Evolutionary conservation across 1,140 invertebrate genomes (phyloP).

Genomic region (Penaeus chinensis): DNA sequence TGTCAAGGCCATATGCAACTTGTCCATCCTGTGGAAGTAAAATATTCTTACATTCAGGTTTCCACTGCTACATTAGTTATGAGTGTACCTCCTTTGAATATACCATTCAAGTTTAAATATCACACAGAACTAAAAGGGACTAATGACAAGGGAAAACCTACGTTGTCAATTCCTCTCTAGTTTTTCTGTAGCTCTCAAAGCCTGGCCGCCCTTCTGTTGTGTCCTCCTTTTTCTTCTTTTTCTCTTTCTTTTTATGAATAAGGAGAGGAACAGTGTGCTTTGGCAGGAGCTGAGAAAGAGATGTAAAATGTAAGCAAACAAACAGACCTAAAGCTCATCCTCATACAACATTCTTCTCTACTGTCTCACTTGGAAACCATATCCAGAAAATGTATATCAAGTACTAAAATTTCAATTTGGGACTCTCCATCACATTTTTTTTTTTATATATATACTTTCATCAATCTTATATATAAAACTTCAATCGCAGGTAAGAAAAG

Average conservation of each 20-base stretch:
- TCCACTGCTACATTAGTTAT: background rate
- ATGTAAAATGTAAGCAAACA: background rate
- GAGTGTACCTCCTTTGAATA: too few species aligned
- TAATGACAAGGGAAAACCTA: slow-evolving; percentile 9
- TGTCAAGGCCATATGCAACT: slow-evolving; percentile 97
- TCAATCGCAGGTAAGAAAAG: too few species aligned
- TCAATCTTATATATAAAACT: too few species aligned
- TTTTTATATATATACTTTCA: too few species aligned
- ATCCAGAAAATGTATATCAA: too few species aligned
- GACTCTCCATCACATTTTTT: too few species aligned
- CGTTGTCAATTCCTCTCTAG: slow-evolving; percentile 94
- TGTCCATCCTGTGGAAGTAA: slow-evolving; percentile 82
- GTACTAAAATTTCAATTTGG: too few species aligned
- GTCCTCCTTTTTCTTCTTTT: slow-evolving; percentile 86
- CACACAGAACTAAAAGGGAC: background rate
- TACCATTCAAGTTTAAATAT: too few species aligned
- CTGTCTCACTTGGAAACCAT: too few species aligned
- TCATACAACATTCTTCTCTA: too few species aligned
- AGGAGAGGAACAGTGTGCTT: slow-evolving; percentile 94
- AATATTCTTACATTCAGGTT: slow-evolving; percentile 66
- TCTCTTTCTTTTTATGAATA: slow-evolving; percentile 84
- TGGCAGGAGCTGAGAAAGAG: slow-evolving; percentile 76
- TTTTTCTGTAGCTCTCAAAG: slow-evolving; percentile 93
- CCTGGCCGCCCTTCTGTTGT: slow-evolving; percentile 90
- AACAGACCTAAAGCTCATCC: background rate